Base-by-base conservation (phyloP, 2,113 vertebrate species). In the Nematolebias whitei region DNA sequence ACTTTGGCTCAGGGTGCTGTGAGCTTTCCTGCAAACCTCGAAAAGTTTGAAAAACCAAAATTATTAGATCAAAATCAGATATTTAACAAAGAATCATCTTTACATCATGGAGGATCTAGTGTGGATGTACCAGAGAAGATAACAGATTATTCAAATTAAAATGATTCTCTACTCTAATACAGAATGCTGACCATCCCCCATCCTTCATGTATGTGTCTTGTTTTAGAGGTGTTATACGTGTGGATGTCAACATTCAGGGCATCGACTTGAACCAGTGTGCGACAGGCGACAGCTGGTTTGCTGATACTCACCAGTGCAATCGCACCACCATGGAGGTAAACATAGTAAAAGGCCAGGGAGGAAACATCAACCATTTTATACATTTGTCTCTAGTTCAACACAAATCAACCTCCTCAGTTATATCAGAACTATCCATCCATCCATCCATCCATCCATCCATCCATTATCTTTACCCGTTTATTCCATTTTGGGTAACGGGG, bases 251-350 rank as follows among this genome's bases (percentile, higher is more conserved):
- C 76, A 92, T 99, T 80, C 94, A 94, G 83, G 91, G 87, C 0
- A 87, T 96, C 76, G 91, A 95, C 84, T 83, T 99, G 78, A 90
- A 99, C 80, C 98, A 98, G 87, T 99, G 98, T 47, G 68, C 90
- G 41, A 82, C 71, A 0, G 93, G 92, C 32, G 86, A 93, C 1
- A 85, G 91, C 72, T 99, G 98, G 98, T 99, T 96, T 62, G 84
- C 95, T 0, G 92, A 93, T 76, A 95, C 96, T 0, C 97, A 99
- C 84, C 91, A 89, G 83, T 99, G 98, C 70, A 96, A 98, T 75
- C 95, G 94, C 89, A 98, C 96, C 88, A 98, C 90, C 90, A 98
- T 96, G 83, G 88, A 97, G 96, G 97, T 98, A 94, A 85, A 12
- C 7, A 9, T 11, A 39, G 39, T n/a, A 13, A 7, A 18, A 41